A percentile compares a stretch with the other conserved stretches of the same genome.
phyloP scores from a whole-genome alignment of 2,113 vertebrate genomes.

The Oryzias javanicus region DNA sequence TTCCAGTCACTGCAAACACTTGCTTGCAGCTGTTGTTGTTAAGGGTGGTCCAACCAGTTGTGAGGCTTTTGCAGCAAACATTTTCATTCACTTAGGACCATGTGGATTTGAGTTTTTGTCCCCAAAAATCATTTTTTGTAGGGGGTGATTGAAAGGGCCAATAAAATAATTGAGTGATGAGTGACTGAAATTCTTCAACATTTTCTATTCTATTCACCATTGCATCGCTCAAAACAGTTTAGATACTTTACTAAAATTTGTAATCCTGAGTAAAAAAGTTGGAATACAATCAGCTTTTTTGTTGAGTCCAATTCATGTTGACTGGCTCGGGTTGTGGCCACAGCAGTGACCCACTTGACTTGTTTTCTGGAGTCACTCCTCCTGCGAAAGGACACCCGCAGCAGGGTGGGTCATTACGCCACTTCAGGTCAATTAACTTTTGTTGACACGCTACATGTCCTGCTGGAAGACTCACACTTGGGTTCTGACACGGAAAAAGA shows the following conservation, averaged over 20 bases:
- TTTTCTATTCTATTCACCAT: conserved; percentile 37
- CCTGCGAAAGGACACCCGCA: conserved; percentile 66
- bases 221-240: conserved; percentile 34
- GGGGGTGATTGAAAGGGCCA: too few species aligned
- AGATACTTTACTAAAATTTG: conserved; percentile 56
- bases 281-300: conserved; percentile 51
- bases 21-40: too few species aligned
- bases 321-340: conserved; percentile 55
- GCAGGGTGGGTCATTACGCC: conserved; percentile 49
- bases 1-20: too few species aligned
- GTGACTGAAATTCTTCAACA: conserved; percentile 35
- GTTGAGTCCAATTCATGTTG: conserved; percentile 61
- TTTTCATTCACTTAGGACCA: too few species aligned
- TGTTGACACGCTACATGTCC: conserved; percentile 61
- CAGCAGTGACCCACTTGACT: conserved; percentile 59
- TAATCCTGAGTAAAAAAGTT: conserved; percentile 59
- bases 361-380: conserved; percentile 50
- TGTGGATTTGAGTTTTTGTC: too few species aligned
- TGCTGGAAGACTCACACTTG: conserved; percentile 54
- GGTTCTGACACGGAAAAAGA: conserved; percentile 27
- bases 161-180: not conserved
- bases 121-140: too few species aligned
- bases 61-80: too few species aligned
- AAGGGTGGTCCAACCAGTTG: too few species aligned
- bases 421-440: conserved; percentile 68